phyloP scores from a whole-genome alignment of 2,888 invertebrate genomes.

The Cinara cedri region DNA sequence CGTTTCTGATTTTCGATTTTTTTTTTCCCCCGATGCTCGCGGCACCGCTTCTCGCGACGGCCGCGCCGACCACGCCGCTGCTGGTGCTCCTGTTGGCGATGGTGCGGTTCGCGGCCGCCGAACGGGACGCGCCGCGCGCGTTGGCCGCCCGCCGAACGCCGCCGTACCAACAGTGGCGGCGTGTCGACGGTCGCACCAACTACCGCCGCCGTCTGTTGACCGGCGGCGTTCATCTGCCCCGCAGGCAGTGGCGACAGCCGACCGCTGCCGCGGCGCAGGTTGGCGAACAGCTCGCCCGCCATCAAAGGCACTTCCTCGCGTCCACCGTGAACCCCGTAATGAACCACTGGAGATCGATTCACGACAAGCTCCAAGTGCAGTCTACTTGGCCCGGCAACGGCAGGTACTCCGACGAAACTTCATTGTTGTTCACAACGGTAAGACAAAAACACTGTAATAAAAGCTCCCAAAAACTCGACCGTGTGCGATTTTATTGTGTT shows the following conservation, averaged over 20 bases:
- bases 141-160: not conserved
- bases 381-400: constrained; percentile 41
- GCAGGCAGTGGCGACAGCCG: constrained; percentile 10
- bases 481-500: too few species aligned
- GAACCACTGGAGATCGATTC: constrained; percentile 31
- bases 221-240: not conserved
- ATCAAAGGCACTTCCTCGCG: constrained; percentile 20
- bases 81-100: not conserved
- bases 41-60: not conserved
- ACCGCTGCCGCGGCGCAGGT: not conserved
- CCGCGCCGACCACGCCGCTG: too few species aligned
- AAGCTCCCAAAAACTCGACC: too few species aligned
- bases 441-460: not conserved
- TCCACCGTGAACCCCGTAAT: constrained; percentile 17
- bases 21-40: not conserved
- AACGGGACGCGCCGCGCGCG: not conserved
- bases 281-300: constrained; percentile 1
- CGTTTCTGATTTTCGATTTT: too few species aligned
- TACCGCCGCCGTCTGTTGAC: not conserved
- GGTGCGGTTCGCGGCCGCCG: not conserved
- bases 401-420: constrained; percentile 10
- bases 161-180: not conserved
- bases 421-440: constrained; percentile 35
- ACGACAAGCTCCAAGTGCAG: constrained; percentile 20
- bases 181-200: not conserved